Evolutionary conservation across 2,888 invertebrate genomes (phyloP).

Genomic region (Petrolisthes manimaculis): DNA sequence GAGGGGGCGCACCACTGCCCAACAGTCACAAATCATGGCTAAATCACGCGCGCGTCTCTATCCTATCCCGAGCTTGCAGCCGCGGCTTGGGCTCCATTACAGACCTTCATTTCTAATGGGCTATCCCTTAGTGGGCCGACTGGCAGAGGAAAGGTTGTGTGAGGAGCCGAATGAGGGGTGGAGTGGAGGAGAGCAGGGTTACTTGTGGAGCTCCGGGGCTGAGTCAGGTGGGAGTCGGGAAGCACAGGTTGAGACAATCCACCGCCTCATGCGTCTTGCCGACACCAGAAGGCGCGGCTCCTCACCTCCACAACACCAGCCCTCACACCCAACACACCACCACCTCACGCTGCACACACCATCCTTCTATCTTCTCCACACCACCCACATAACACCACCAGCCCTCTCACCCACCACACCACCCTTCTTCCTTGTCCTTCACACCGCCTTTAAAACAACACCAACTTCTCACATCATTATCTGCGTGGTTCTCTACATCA

Average conservation of each 20-base stretch:
- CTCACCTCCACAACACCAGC: constrained; percentile 55
- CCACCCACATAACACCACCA: constrained; percentile 1
- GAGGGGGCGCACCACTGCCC: constrained; percentile 60
- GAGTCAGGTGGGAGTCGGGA: constrained; percentile 36
- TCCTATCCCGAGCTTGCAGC: constrained; percentile 38
- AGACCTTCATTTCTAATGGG: not conserved
- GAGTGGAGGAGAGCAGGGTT: not conserved
- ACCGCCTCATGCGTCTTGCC: constrained; percentile 55
- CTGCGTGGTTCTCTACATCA: too few species aligned
- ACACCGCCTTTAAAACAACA: not conserved
- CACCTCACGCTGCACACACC: constrained; percentile 17
- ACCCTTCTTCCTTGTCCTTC: not conserved
- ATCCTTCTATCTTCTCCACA: not conserved
- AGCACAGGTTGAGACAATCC: constrained; percentile 41
- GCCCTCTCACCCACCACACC: not conserved
- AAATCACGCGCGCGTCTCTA: constrained; percentile 64
- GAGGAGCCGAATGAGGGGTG: not conserved
- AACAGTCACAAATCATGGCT: constrained; percentile 66
- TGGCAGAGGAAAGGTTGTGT: not conserved
- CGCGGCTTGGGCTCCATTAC: constrained; percentile 44
- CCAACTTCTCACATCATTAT: not conserved
- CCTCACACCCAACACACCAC: constrained; percentile 46
- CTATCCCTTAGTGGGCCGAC: not conserved
- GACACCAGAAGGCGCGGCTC: constrained; percentile 60
- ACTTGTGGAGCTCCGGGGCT: not conserved